Conservation (phyloP, 2,888 invertebrate genomes). For the Epiblema foenella region DNA sequence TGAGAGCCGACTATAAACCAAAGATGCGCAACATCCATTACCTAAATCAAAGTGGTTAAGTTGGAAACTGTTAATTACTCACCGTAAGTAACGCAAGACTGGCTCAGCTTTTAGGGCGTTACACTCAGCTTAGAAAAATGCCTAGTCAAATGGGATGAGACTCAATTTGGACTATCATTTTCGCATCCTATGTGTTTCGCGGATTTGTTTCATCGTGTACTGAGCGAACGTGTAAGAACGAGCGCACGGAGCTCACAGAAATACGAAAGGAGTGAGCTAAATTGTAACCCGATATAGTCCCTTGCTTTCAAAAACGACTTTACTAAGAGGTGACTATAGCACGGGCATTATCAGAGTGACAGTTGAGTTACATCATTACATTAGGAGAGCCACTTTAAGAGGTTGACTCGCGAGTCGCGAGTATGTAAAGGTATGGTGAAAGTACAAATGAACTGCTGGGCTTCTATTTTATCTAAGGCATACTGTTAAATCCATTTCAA, state of each 20-base stretch:
- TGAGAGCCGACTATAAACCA: not conserved
- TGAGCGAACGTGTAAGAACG: not conserved
- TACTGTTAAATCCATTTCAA: too few relatives aligned
- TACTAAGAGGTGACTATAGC: too few relatives aligned
- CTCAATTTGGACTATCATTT: not conserved
- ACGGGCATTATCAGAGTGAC: too few relatives aligned
- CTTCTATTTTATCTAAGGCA: too few relatives aligned
- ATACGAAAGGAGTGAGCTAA: not conserved
- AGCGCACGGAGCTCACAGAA: not conserved
- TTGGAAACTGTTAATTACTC: conserved; percentile 45
- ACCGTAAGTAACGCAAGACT: conserved; percentile 30
- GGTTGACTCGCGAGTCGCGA: too few relatives aligned
- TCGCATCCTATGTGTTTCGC: not conserved
- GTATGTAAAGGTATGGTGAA: too few relatives aligned
- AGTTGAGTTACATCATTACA: too few relatives aligned
- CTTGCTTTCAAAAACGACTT: too few relatives aligned
- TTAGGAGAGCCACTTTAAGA: too few relatives aligned
- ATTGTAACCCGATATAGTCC: too few relatives aligned
- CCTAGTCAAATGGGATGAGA: conserved; percentile 2
- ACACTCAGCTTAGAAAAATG: conserved; percentile 43
- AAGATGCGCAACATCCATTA: conserved; percentile 40
- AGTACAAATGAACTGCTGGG: too few relatives aligned
- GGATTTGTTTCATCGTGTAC: not conserved
- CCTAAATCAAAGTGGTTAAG: conserved; percentile 45
- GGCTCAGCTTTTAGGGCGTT: conserved; percentile 17